Evolutionary conservation across 2,888 invertebrate genomes (phyloP).

Genomic region (Luperina nickerlii): DNA sequence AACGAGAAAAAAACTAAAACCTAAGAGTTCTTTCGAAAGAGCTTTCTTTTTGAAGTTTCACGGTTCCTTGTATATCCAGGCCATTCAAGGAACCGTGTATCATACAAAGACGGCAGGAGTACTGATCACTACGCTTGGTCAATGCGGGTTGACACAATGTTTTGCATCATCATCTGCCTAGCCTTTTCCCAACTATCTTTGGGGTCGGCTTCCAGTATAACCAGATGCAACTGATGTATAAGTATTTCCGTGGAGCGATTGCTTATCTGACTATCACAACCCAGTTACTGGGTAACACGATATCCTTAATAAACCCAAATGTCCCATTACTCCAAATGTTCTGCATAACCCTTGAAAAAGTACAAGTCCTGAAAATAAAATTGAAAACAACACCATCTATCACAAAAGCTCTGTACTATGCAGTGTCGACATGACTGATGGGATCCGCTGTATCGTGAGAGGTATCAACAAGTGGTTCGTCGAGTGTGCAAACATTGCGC

Average conservation of each 20-base stretch:
- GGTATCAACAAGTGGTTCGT: slow-evolving; percentile 65
- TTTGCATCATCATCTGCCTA: not conserved
- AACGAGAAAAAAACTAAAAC: too few relatives aligned
- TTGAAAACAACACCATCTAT: slow-evolving; percentile 60
- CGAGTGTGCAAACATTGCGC: slow-evolving; percentile 57
- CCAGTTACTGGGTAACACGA: not conserved
- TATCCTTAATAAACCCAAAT: not conserved
- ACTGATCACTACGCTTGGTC: not conserved
- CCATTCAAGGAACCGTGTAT: too few relatives aligned
- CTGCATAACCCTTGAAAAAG: not conserved
- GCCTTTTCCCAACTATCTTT: not conserved
- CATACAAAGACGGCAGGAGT: not conserved
- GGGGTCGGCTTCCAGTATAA: not conserved
- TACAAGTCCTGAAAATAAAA: not conserved
- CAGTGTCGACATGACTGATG: slow-evolving; percentile 21
- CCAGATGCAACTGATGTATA: not conserved
- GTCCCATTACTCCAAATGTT: not conserved
- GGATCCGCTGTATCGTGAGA: slow-evolving; percentile 17
- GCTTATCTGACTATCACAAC: not conserved
- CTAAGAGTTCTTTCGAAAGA: not conserved
- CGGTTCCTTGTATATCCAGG: too few relatives aligned
- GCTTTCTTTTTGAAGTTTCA: not conserved
- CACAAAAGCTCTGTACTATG: slow-evolving; percentile 23
- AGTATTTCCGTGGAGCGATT: not conserved
- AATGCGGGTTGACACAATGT: too few relatives aligned